Conservation (phyloP, 2,113 vertebrate species). For the Chionodraco myersi region DNA sequence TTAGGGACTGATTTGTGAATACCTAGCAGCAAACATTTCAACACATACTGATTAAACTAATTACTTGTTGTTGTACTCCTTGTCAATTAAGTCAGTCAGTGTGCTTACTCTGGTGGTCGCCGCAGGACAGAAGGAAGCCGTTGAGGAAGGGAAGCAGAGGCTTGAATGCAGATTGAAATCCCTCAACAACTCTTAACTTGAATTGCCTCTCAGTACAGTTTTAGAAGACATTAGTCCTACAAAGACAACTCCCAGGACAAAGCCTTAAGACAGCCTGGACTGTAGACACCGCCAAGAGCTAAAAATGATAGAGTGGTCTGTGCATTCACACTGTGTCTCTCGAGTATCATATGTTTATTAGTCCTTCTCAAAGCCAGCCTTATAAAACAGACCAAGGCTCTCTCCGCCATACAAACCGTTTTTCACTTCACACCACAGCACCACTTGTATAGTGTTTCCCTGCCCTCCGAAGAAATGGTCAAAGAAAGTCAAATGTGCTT, state of each 20-base stretch:
- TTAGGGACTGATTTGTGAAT: neutral
- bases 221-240: constrained; percentile 45
- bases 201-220: constrained; percentile 43
- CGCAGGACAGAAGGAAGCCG: constrained; percentile 22
- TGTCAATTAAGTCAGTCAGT: constrained; percentile 22
- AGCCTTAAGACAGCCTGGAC: constrained; percentile 26
- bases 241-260: constrained; percentile 38
- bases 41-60: constrained; percentile 26
- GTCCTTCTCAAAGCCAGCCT: constrained; percentile 43
- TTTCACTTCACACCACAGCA: constrained; percentile 39
- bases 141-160: constrained; percentile 19
- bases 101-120: constrained; percentile 13
- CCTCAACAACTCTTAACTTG: constrained; percentile 29
- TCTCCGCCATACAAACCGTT: constrained; percentile 39
- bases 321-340: constrained; percentile 45
- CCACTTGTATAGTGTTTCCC: constrained; percentile 34
- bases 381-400: constrained; percentile 56
- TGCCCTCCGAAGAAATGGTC: constrained; percentile 44
- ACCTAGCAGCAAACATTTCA: constrained; percentile 23
- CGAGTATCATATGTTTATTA: constrained; percentile 58
- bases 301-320: constrained; percentile 43
- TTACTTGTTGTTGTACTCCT: neutral
- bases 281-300: constrained; percentile 22
- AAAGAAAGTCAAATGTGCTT: constrained; percentile 46
- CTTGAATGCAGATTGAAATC: constrained; percentile 54